Evolutionary conservation across 2,888 invertebrate genomes (phyloP), one percentile per base, ranked within the genome.

Genomic region (Eristalis tenax): DNA sequence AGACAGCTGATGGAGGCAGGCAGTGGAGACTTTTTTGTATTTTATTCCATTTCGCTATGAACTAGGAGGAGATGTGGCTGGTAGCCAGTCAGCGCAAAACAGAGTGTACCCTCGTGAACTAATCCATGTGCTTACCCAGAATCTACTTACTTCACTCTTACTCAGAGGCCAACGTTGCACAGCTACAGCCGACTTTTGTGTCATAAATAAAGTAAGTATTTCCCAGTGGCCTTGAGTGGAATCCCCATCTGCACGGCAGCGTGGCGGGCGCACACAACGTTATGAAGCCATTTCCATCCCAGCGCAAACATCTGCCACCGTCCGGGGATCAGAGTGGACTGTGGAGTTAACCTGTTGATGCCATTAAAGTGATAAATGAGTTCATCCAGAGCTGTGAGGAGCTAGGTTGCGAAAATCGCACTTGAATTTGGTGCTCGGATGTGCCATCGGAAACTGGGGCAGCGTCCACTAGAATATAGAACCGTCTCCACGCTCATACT

Each of bases 331-430:
- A 65, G 74, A 78, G n/a, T n/a, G n/a, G n/a, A n/a, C n/a, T n/a
- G n/a, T n/a, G n/a, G 74, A 78, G 74, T 70, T 78, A 82, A 86
- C 85, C 85, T 86, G 85, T 86, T 86, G 85, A 82, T 82, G 74
- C 85, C 74, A 82, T 78, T 86, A 78, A 82, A 82, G 85, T 86
- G 85, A 86, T 82, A 86, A 78, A 86, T 66, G 85, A 78, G 82
- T 74, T 74, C 70, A 22, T 18, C 38, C 73, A 32, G 23, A 68
- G 43, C 74, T 57, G 23, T 28, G 35, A 3, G 56, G 56, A 59
- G 43, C 2, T 50, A 57, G 11, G 28, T 59, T 68, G 13, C 35
- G 40, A 59, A 65, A 38, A 57, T 28, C 28, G 40, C 56, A 26
- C 56, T 43, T 8, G 8, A 65, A 75, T 70, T 64, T 68, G 76